Evolutionary conservation across 2,888 invertebrate species (phyloP), one percentile per base, ranked within the genome.

Genomic region (Trichopria drosophilae): DNA sequence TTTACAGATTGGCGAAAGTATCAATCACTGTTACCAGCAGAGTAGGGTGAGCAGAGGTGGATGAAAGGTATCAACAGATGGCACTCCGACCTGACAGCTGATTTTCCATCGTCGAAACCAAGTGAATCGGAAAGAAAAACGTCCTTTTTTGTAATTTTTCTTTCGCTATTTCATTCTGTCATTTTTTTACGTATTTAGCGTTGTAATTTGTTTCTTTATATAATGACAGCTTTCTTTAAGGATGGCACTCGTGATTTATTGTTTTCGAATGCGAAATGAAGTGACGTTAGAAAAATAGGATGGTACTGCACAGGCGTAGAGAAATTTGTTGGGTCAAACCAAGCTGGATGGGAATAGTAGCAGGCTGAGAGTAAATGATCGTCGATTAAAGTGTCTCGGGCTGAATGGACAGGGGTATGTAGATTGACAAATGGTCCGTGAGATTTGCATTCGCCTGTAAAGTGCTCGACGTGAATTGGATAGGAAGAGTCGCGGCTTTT

Each of bases 351-450:
- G 42, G 15, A 43, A 20, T 35, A 44, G 50, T 12, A 16, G 9
- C 55, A 53, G 55, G 41, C 53, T 51, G 63, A 59, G 67, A 69
- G 64, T 65, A 64, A 71, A 71, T 70, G 69, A 70, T 70, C 61
- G 70, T 66, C 72, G 69, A 71, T 72, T 72, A 70, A 71, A 70
- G 68, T 65, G 63, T 64, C 67, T 62, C 63, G 51, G 53, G 42
- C 52, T 51, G 56, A 48, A 57, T 53, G 61, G 62, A 53, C 54
- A 55, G 43, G 52, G 51, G 52, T 34, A 40, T 20, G 20, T 18
- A 57, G 66, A 69, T 71, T 70, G 71, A 72, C 69, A 71, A 72
- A 72, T 72, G 67, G 66, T 61, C 65, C 58, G 62, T 64, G 65
- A 67, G 65, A 71, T 71, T 72, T 70, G 68, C 69, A 69, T 71